Evolutionary conservation across 2,888 invertebrate genomes (phyloP).

Genomic region (Plemyria rubiginata): DNA sequence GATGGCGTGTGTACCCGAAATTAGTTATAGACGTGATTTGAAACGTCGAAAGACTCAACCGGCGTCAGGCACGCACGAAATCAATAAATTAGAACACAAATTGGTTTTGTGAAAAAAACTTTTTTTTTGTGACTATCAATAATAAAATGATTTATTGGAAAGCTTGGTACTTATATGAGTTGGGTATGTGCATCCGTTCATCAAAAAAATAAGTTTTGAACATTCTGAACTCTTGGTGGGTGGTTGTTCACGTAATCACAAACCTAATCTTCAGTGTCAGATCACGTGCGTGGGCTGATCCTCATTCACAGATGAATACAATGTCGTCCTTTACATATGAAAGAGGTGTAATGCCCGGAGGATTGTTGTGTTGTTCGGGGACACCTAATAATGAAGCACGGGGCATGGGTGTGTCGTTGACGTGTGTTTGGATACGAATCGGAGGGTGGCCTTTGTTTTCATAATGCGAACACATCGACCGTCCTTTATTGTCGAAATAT

Average conservation of each 20-base stretch:
- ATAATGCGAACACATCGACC: neutral
- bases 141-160: neutral
- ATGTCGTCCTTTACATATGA: conserved; percentile 62
- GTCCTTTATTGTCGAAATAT: neutral
- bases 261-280: conserved; percentile 74
- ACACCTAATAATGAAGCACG: conserved; percentile 28
- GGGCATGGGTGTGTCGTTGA: conserved; percentile 32
- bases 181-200: neutral
- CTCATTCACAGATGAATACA: conserved; percentile 60
- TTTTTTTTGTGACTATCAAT: neutral
- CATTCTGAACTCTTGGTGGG: conserved; percentile 60
- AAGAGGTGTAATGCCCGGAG: conserved; percentile 46
- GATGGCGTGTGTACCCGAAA: conserved; percentile 41
- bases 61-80: conserved; percentile 36
- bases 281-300: conserved; percentile 70
- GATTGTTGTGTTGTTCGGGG: conserved; percentile 40
- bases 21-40: conserved; percentile 33
- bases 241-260: conserved; percentile 72
- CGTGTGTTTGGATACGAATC: conserved; percentile 23
- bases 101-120: conserved; percentile 5
- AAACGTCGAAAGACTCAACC: conserved; percentile 25
- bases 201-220: conserved; percentile 46
- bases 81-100: conserved; percentile 27
- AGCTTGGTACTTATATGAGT: neutral
- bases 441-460: conserved; percentile 24